These are phyloP conservation scores for Volucella inflata DNA, from an alignment of 2,888 invertebrate species.

Conservation along the genomic window DNA sequence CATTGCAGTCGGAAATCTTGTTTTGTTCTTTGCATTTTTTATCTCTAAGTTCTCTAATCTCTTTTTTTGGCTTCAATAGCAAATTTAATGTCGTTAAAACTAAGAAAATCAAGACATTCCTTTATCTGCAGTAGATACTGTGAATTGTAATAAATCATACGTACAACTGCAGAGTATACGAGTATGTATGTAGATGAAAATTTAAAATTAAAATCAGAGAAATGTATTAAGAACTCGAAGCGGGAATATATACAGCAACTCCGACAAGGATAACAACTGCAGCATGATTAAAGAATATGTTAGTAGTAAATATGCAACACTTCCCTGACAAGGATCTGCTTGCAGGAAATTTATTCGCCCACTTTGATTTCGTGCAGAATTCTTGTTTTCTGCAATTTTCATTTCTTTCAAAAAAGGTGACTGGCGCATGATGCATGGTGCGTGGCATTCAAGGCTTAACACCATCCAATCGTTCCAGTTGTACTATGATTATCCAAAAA, in stretches of 20 bases:
- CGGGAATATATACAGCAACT: background rate
- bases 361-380: slow-evolving; percentile 47
- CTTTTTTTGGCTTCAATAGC: no score
- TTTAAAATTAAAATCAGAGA: slow-evolving; percentile 12
- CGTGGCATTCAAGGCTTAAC: no score
- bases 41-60: no score
- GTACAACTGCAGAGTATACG: background rate
- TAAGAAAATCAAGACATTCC: no score
- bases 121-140: no score
- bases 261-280: slow-evolving; percentile 13
- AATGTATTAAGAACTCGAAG: background rate
- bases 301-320: background rate
- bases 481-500: background rate
- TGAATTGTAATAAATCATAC: no score
- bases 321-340: slow-evolving; percentile 30
- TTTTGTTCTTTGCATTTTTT: no score
- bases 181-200: background rate
- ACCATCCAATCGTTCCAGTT: no score
- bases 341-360: slow-evolving; percentile 46
- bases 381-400: background rate
- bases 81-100: no score
- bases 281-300: background rate
- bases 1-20: no score
- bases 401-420: background rate
- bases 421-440: no score